These are phyloP conservation scores for Phasia obesa DNA, from an alignment of 2,888 invertebrate species.

Conservation along the genomic window DNA sequence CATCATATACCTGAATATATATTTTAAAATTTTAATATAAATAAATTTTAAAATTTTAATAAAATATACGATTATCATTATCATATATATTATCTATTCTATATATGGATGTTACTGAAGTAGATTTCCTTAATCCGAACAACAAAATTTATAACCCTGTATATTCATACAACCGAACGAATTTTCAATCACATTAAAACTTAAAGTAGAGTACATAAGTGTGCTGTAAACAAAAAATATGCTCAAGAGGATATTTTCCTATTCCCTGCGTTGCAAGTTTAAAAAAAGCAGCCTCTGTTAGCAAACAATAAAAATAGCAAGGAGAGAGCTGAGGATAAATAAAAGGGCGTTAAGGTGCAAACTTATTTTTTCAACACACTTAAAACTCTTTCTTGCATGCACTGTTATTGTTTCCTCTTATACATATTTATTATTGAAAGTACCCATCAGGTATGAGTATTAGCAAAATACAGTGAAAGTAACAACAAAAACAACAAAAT, in stretches of 20 bases:
- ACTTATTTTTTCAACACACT: conserved; percentile 60
- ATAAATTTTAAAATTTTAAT: too few species aligned
- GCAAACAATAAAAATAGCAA: not conserved
- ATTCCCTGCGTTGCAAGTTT: conserved; percentile 15
- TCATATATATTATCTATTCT: too few species aligned
- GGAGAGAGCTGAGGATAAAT: not conserved
- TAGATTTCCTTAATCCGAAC: too few species aligned
- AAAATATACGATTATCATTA: too few species aligned
- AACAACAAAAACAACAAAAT: conserved; percentile 23
- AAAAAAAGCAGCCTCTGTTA: not conserved
- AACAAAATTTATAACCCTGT: too few species aligned
- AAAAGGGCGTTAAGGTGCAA: conserved; percentile 67
- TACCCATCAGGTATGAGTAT: conserved; percentile 64
- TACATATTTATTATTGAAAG: conserved; percentile 57
- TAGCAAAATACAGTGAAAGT: conserved; percentile 47
- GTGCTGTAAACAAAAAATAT: conserved; percentile 42
- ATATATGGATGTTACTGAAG: too few species aligned
- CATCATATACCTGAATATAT: too few species aligned
- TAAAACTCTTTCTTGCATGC: conserved; percentile 34
- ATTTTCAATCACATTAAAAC: conserved; percentile 50
- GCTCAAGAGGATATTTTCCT: conserved; percentile 19
- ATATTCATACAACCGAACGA: conserved; percentile 2
- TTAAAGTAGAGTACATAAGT: conserved; percentile 13
- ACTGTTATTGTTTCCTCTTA: conserved; percentile 27
- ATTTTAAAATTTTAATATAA: too few species aligned